phyloP scores from a whole-genome alignment of 2,113 vertebrate genomes.

The Clarias macrocephalus region DNA sequence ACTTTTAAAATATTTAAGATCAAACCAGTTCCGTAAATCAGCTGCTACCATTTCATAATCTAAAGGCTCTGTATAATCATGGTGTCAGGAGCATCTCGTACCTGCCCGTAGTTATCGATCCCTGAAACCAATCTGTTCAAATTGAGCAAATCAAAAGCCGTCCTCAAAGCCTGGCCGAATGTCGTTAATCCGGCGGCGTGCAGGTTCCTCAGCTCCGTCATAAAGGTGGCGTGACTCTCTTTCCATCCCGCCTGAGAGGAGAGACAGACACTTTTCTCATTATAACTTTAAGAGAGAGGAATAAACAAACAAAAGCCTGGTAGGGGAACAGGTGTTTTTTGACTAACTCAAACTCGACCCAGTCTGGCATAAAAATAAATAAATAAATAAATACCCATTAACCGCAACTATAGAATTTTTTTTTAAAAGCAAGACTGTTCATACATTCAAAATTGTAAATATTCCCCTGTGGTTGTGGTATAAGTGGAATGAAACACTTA shows the following conservation, averaged over 20 bases:
- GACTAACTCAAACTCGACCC: no score
- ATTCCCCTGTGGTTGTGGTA: no score
- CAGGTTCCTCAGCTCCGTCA: constrained; percentile 97
- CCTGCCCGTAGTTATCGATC: constrained; percentile 99
- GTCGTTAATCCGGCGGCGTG: constrained; percentile 92
- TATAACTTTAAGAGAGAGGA: no score
- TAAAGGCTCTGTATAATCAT: background rate
- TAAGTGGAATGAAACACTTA: no score
- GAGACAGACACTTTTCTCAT: background rate
- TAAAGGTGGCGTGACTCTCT: constrained; percentile 95
- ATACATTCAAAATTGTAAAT: no score
- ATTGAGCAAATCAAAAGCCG: constrained; percentile 95
- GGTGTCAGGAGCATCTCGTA: constrained; percentile 59
- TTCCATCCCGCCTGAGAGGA: constrained; percentile 90
- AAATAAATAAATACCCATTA: no score
- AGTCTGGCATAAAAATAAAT: no score
- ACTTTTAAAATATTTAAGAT: background rate
- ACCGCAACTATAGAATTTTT: no score
- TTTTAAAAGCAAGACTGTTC: no score
- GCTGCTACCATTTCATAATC: background rate
- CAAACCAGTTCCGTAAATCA: background rate
- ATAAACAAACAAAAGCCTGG: no score
- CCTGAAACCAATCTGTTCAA: constrained; percentile 97
- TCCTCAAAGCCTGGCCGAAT: constrained; percentile 89
- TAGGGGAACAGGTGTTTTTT: no score